phyloP scores from a whole-genome alignment of 1,140 invertebrate species.

The Reticulitermes speratus region DNA sequence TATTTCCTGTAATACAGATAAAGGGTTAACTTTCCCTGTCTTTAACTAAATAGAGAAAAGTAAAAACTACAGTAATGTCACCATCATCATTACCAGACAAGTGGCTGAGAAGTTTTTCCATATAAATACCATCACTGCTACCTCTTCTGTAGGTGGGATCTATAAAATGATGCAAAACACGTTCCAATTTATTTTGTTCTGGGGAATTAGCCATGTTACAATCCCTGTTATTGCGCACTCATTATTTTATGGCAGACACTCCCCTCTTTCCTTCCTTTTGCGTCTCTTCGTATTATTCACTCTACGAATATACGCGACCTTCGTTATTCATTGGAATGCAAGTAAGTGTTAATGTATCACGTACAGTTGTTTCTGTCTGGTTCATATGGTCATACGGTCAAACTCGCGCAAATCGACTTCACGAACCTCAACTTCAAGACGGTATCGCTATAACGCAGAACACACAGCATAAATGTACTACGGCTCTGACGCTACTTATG shows the following conservation, averaged over 20 bases:
- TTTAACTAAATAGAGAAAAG: background rate
- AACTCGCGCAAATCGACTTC: background rate
- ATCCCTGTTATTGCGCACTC: background rate
- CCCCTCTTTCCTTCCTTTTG: background rate
- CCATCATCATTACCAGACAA: background rate
- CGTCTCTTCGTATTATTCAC: background rate
- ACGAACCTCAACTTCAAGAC: too few relatives aligned
- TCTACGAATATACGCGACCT: background rate
- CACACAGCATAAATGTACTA: too few relatives aligned
- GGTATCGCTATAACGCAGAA: too few relatives aligned
- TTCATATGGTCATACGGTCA: background rate
- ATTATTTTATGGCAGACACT: background rate
- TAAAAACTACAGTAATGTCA: background rate
- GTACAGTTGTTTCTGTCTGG: background rate
- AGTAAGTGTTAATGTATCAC: background rate
- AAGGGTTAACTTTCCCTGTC: background rate
- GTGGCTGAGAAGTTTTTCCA: conserved; percentile 9
- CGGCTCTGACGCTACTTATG: too few relatives aligned
- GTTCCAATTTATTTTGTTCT: conserved; percentile 7
- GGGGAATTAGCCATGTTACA: conserved; percentile 20
- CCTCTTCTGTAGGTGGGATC: conserved; percentile 9
- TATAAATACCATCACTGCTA: conserved; percentile 19
- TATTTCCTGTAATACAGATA: conserved; percentile 22
- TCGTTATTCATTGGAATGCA: background rate
- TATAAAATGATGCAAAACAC: conserved; percentile 14